Base-by-base conservation (phyloP, 30 jellyfish, hydroid and myxozoan genomes). In the Aurelia coerulea region DNA sequence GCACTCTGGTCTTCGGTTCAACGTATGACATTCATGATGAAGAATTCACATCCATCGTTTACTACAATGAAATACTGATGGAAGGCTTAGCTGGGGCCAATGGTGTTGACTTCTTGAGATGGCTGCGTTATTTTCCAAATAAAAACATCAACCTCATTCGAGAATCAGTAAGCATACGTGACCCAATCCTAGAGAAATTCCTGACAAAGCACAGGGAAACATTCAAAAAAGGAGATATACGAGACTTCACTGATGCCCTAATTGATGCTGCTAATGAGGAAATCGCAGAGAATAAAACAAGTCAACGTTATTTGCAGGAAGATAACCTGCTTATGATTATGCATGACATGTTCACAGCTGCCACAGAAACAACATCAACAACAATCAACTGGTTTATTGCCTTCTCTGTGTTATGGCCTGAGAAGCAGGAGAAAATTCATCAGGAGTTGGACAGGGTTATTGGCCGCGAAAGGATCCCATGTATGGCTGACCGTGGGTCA, bases 291-390 rank as follows among this genome's bases (percentile, higher is more conserved):
- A 72, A 85, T 66, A 64, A 79, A 32, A 52, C 67, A 17, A 37
- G 65, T 31, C 62, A 46, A 49, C 67, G 68, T 4, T 73, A 12
- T 65, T 41, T 85, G 62, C 34, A 59, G 2, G 75, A 74, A 11
- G 94, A 85, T 1, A 62, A 50, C 66, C 29, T 85, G 23, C 42
- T 58, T 19, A 51, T 69, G 74, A 56, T 85, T 15, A 67, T 85
- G 80, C 89, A 72, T 15, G 94, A 85, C 50, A 74, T 85, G 49
- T 60, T 85, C 52, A 80, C 63, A 6, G 94, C 94, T 18, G 94
- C 76, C 14, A 33, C 76, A 11, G 94, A 85, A 77, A 85, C 89
- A 37, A 85, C 94, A 41, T 39, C 88, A 17, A 73, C 88, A 41
- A 62, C 83, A 4, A 31, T 85, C 60, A 73, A 82, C 19, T 85